A percentile compares a stretch with the other conserved stretches of the same genome.
Evolutionary conservation across 2,888 invertebrate species (phyloP).

Genomic region (Heliconius erato): DNA sequence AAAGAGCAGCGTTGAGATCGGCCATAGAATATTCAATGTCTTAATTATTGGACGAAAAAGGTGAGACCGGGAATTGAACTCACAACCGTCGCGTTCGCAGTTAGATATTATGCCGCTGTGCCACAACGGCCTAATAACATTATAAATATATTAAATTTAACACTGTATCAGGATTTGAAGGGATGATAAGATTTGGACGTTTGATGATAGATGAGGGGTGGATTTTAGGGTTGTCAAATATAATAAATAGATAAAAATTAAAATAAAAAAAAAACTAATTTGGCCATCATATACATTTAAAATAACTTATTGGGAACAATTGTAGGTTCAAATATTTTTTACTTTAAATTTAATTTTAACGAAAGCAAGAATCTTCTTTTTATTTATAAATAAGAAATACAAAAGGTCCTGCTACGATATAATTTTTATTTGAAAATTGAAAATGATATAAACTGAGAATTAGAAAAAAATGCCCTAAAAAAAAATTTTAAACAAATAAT

Average conservation of each 20-base stretch:
- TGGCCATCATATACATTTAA: neutral
- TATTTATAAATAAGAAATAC: no score
- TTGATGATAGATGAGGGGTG: conserved; percentile 48
- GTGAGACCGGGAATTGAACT: neutral
- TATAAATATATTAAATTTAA: conserved; percentile 44
- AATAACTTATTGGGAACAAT: neutral
- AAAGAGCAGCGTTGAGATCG: no score
- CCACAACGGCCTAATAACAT: conserved; percentile 8
- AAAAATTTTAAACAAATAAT: no score
- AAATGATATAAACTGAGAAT: no score
- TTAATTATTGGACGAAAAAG: no score
- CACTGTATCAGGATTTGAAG: conserved; percentile 49
- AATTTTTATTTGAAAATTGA: no score
- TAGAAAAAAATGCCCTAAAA: no score
- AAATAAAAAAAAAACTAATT: neutral
- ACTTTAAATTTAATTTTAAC: no score
- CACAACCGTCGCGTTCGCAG: neutral
- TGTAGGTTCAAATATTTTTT: neutral
- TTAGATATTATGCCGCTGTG: neutral
- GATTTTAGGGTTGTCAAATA: conserved; percentile 54
- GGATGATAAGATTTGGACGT: conserved; percentile 60
- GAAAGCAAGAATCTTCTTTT: neutral
- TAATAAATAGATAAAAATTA: neutral
- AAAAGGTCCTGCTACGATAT: no score
- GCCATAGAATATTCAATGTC: no score